phyloP scores from a whole-genome alignment of 2,113 vertebrate species.

The Psophia crepitans region DNA sequence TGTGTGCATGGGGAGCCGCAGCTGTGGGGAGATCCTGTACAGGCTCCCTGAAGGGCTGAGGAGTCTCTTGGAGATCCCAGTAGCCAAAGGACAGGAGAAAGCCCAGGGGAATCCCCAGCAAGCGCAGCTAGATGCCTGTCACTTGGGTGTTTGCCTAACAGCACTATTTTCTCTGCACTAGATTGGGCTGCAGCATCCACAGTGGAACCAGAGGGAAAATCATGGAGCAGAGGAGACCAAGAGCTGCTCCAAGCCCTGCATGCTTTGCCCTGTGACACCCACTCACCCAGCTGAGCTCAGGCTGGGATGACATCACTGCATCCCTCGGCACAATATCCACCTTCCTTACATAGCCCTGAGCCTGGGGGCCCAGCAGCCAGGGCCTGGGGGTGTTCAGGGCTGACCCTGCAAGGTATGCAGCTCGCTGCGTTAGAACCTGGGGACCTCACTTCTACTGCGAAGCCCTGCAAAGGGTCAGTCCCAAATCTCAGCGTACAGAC shows the following conservation, averaged over 20 bases:
- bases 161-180: neutral
- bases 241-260: neutral
- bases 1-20: neutral
- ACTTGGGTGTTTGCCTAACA: neutral
- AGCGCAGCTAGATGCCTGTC: neutral
- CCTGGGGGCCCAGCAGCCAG: neutral
- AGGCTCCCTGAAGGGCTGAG: neutral
- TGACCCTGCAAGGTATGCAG: neutral
- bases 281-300: neutral
- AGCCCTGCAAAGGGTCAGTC: neutral
- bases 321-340: neutral
- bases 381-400: neutral
- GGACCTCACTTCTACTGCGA: neutral
- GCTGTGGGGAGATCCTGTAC: neutral
- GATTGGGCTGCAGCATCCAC: neutral
- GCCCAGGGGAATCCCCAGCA: constrained; percentile 14
- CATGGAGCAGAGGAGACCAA: neutral
- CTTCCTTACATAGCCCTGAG: neutral
- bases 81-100: constrained; percentile 18
- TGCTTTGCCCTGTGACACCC: neutral
- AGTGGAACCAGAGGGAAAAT: neutral
- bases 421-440: neutral
- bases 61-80: neutral
- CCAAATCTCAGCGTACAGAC: neutral
- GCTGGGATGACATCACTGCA: neutral